Evolutionary conservation across 2,888 invertebrate genomes (phyloP).

Genomic region (Aporophyla nigra): DNA sequence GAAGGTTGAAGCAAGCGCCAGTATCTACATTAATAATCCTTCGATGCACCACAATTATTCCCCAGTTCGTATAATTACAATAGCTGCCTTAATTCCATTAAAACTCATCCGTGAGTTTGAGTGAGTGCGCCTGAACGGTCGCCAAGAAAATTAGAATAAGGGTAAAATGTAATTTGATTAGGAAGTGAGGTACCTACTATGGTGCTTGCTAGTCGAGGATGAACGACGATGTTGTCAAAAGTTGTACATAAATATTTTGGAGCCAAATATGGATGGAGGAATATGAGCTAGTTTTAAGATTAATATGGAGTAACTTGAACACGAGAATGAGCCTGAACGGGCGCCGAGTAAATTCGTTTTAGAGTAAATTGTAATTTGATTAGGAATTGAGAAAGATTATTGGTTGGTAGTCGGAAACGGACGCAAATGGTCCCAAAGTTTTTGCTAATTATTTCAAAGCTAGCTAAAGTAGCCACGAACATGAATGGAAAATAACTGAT

Average conservation of each 20-base stretch:
- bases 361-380: too few relatives aligned
- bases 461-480: too few relatives aligned
- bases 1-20: background rate
- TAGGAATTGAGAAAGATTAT: too few relatives aligned
- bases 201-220: background rate
- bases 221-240: background rate
- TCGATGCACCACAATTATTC: background rate
- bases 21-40: background rate
- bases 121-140: conserved; percentile 6
- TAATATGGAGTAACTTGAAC: background rate
- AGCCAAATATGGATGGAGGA: background rate
- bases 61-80: conserved; percentile 5
- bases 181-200: conserved; percentile 1
- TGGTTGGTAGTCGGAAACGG: too few relatives aligned
- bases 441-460: too few relatives aligned
- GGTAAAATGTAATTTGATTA: conserved; percentile 29
- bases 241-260: background rate
- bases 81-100: conserved; percentile 3
- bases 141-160: conserved; percentile 25
- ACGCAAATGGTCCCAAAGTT: too few relatives aligned
- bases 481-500: too few relatives aligned
- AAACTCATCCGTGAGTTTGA: conserved; percentile 9
- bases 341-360: too few relatives aligned
- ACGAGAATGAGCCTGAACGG: too few relatives aligned
- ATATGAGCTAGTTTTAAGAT: background rate